A percentile compares a stretch with the other conserved stretches of the same genome.
phyloP scores from a whole-genome alignment of 2,113 vertebrate species.

The Nibea albiflora region DNA sequence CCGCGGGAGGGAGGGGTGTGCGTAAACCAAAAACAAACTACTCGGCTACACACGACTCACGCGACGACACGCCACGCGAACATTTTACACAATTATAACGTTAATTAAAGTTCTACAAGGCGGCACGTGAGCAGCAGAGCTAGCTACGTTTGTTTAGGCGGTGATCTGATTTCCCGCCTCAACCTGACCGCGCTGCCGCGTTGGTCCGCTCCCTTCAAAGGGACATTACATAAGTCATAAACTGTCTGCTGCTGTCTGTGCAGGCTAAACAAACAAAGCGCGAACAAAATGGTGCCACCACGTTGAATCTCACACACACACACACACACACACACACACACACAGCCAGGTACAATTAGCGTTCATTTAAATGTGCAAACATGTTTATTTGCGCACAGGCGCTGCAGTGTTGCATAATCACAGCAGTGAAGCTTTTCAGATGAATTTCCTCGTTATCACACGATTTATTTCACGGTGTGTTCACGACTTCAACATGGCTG shows the following conservation, averaged over 20 bases:
- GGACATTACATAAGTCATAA: slow-evolving; percentile 73
- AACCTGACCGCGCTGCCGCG: accelerated
- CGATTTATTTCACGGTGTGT: too few relatives aligned
- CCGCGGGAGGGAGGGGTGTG: not conserved
- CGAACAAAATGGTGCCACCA: not conserved
- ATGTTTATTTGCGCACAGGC: not conserved
- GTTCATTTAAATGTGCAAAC: too few relatives aligned
- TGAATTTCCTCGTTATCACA: not conserved
- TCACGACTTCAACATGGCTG: too few relatives aligned
- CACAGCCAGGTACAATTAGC: too few relatives aligned
- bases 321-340: too few relatives aligned
- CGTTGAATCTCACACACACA: not conserved
- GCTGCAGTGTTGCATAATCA: not conserved
- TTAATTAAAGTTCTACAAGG: accelerated
- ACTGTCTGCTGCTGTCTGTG: slow-evolving; percentile 56
- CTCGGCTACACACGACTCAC: accelerated
- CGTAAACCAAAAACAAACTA: not conserved
- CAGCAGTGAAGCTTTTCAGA: not conserved
- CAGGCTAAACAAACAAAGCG: slow-evolving; percentile 69
- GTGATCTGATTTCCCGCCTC: accelerated
- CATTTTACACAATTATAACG: accelerated
- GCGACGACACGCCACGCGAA: accelerated
- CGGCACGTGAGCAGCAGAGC: accelerated
- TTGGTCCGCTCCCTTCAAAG: slow-evolving; percentile 47
- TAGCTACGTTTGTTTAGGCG: too few relatives aligned